A percentile compares a stretch with the other conserved stretches of the same genome.
Evolutionary conservation across 2,888 invertebrate genomes (phyloP).

Genomic region (Octonoba sinensis): DNA sequence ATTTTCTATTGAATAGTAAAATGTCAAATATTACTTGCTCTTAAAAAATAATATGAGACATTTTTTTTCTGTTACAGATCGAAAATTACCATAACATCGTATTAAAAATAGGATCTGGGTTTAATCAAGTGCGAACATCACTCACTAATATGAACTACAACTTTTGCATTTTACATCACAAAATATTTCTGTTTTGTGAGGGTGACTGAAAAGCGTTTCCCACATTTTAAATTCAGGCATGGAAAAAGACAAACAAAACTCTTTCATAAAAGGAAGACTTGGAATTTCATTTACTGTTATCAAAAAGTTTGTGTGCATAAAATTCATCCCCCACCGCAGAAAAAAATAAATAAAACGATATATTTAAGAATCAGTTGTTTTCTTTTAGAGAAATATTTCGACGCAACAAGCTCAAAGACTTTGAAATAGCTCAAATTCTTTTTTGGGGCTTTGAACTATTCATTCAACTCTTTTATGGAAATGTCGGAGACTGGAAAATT

Average conservation of each 20-base stretch:
- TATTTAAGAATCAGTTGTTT: slow-evolving; percentile 46
- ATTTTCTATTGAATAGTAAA: too few relatives aligned
- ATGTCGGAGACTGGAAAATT: slow-evolving; percentile 21
- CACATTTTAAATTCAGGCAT: too few relatives aligned
- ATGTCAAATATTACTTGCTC: too few relatives aligned
- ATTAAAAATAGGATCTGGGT: too few relatives aligned
- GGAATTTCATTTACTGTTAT: slow-evolving; percentile 18
- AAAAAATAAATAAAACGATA: slow-evolving; percentile 24
- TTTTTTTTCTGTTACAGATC: too few relatives aligned
- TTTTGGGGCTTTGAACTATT: slow-evolving; percentile 36
- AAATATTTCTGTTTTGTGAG: too few relatives aligned
- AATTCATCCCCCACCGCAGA: slow-evolving; percentile 16
- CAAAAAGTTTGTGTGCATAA: slow-evolving; percentile 37
- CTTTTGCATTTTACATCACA: too few relatives aligned
- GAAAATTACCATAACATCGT: too few relatives aligned
- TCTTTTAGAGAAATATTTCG: slow-evolving; percentile 21
- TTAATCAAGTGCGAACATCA: too few relatives aligned
- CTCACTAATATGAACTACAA: too few relatives aligned
- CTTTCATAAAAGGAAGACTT: slow-evolving; percentile 28
- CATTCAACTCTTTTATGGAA: slow-evolving; percentile 32
- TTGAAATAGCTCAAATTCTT: slow-evolving; percentile 37
- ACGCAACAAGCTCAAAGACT: slow-evolving; percentile 41
- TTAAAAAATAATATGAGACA: too few relatives aligned
- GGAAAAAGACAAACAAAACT: not conserved
- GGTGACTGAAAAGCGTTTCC: too few relatives aligned